A percentile compares a stretch with the other conserved stretches of the same genome.
These are phyloP conservation scores for Nycticorax nycticorax DNA, from an alignment of 2,113 vertebrate genomes.

Conservation along the genomic window DNA sequence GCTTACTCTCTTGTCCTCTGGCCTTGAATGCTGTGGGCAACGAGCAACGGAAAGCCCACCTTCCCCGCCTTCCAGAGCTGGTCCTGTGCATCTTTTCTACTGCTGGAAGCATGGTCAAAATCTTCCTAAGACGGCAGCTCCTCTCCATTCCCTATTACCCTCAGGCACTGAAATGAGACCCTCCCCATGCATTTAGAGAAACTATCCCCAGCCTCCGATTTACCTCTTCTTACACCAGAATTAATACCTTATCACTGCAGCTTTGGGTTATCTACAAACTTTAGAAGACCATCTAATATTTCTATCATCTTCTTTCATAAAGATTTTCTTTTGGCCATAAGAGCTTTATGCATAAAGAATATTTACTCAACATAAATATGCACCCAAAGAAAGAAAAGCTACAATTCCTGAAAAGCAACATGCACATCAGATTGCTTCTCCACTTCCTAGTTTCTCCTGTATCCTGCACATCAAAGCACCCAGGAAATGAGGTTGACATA, in stretches of 20 bases:
- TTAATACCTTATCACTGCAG: not conserved
- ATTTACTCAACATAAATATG: not conserved
- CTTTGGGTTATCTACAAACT: not conserved
- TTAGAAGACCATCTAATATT: not conserved
- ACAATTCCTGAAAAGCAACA: not conserved
- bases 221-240: not conserved
- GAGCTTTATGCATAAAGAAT: not conserved
- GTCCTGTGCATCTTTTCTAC: not conserved
- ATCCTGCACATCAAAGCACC: not conserved
- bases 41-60: accelerated
- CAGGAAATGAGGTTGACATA: not conserved
- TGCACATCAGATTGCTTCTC: accelerated
- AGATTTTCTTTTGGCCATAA: not conserved
- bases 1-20: not conserved
- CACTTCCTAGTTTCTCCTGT: not conserved
- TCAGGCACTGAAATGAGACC: not conserved
- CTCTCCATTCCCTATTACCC: not conserved
- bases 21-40: not conserved
- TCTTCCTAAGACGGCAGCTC: not conserved
- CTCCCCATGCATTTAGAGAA: not conserved
- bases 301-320: not conserved
- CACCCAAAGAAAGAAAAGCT: not conserved
- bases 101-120: not conserved
- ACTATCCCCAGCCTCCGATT: not conserved
- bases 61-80: not conserved